These are phyloP conservation scores for Pithys albifrons DNA, from an alignment of 2,113 vertebrate genomes.

Conservation along the genomic window DNA sequence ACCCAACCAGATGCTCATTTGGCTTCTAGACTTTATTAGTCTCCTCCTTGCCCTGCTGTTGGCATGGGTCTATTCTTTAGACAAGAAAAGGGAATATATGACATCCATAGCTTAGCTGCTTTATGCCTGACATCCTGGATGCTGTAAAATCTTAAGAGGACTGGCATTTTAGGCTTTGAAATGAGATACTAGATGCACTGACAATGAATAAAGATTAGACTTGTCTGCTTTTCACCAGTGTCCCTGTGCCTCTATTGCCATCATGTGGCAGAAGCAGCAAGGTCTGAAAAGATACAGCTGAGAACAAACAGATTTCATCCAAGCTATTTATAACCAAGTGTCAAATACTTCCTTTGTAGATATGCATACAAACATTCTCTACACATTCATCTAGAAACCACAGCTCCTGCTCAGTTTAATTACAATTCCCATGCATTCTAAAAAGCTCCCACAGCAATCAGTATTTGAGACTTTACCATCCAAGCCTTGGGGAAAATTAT, in stretches of 20 bases:
- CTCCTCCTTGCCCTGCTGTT: neutral
- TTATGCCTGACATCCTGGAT: neutral
- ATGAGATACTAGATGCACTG: neutral
- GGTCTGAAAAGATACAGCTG: neutral
- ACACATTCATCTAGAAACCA: slow-evolving; percentile 1
- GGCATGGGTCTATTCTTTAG: neutral
- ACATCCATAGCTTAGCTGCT: neutral
- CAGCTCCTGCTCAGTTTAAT: slow-evolving; percentile 25
- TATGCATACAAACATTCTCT: neutral
- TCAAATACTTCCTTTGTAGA: slow-evolving; percentile 26
- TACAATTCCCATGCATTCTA: neutral
- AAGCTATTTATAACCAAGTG: slow-evolving; percentile 43
- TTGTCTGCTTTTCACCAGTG: neutral
- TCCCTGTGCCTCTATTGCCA: slow-evolving; percentile 56
- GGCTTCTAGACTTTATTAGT: neutral
- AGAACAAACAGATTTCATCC: slow-evolving; percentile 46
- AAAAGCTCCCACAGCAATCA: slow-evolving; percentile 6
- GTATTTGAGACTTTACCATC: neutral
- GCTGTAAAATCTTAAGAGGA: neutral
- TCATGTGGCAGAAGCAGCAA: slow-evolving; percentile 58
- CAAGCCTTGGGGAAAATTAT: slow-evolving; percentile 10
- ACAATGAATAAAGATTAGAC: neutral
- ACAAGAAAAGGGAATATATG: neutral
- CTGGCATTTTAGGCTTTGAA: neutral
- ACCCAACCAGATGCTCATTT: neutral